These are phyloP conservation scores for Sorex maritimensis DNA, from an alignment of 2,797 vertebrate species.

Conservation along the genomic window DNA sequence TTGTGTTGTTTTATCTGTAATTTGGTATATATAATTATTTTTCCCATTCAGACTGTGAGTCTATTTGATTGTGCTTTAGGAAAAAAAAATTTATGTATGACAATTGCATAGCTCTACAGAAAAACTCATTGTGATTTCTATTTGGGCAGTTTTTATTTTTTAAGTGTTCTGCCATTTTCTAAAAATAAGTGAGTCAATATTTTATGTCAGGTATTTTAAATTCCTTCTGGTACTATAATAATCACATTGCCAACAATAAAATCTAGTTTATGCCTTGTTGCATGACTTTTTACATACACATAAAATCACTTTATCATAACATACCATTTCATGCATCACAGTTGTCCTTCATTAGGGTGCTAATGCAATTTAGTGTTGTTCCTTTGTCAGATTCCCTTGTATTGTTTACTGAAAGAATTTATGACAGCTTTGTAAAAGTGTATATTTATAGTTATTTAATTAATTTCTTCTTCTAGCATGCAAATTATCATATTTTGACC, in stretches of 20 bases:
- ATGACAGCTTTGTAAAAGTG: neutral
- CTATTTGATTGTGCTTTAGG: neutral
- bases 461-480: neutral
- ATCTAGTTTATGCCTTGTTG: neutral
- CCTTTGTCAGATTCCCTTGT: conserved; percentile 13
- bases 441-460: conserved; percentile 18
- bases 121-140: conserved; percentile 7
- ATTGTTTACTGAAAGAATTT: conserved; percentile 37
- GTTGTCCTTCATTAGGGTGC: conserved; percentile 52
- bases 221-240: conserved; percentile 37
- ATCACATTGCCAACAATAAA: conserved; percentile 57
- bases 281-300: conserved; percentile 39
- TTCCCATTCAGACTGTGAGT: neutral
- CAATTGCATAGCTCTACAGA: neutral
- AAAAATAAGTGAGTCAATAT: conserved; percentile 40
- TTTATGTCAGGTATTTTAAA: conserved; percentile 60
- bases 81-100: neutral
- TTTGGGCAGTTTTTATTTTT: conserved; percentile 23
- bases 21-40: neutral
- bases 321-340: conserved; percentile 40
- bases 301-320: conserved; percentile 65
- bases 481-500: neutral
- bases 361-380: conserved; percentile 42
- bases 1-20: conserved; percentile 5
- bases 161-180: conserved; percentile 36